phyloP scores from a whole-genome alignment of 2,797 vertebrate species.

The Poecilia gillii region DNA sequence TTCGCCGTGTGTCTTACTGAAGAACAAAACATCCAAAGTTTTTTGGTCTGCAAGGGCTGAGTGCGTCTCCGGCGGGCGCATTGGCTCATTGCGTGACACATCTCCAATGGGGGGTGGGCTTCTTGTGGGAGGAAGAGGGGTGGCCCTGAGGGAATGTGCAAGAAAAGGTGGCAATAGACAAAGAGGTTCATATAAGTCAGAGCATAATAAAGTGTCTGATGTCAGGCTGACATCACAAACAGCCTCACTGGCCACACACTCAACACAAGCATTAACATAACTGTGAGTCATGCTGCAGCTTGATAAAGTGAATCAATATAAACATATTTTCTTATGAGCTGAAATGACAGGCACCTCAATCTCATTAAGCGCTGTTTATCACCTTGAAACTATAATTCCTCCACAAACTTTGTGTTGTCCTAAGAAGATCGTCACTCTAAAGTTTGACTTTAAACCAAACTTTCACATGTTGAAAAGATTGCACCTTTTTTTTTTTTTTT shows the following conservation, averaged over 20 bases:
- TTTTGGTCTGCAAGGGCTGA: conserved; percentile 34
- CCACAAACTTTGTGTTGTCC: background rate
- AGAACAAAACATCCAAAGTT: conserved; percentile 32
- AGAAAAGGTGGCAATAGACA: conserved; percentile 10
- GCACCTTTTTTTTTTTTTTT: conserved; percentile 9
- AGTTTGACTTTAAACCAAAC: conserved; percentile 37
- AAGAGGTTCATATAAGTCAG: conserved; percentile 25
- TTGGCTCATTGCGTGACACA: conserved; percentile 31
- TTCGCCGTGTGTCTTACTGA: conserved; percentile 21
- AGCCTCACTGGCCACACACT: background rate
- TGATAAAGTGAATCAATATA: conserved; percentile 40
- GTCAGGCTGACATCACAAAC: conserved; percentile 39
- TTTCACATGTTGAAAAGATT: conserved; percentile 42
- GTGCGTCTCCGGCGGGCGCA: conserved; percentile 47
- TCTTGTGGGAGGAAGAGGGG: conserved; percentile 41
- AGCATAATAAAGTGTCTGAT: conserved; percentile 31
- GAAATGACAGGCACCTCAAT: conserved; percentile 7
- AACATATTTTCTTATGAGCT: conserved; percentile 15
- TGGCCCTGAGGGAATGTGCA: conserved; percentile 25
- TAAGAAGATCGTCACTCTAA: conserved; percentile 1
- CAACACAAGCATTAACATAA: conserved; percentile 30
- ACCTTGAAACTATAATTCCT: background rate
- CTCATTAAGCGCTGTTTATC: conserved; percentile 5
- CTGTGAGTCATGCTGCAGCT: conserved; percentile 58
- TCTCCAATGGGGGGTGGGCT: conserved; percentile 20